These are phyloP conservation scores for Sebastes dallii DNA, from an alignment of 2,797 vertebrate species.

Conservation along the genomic window DNA sequence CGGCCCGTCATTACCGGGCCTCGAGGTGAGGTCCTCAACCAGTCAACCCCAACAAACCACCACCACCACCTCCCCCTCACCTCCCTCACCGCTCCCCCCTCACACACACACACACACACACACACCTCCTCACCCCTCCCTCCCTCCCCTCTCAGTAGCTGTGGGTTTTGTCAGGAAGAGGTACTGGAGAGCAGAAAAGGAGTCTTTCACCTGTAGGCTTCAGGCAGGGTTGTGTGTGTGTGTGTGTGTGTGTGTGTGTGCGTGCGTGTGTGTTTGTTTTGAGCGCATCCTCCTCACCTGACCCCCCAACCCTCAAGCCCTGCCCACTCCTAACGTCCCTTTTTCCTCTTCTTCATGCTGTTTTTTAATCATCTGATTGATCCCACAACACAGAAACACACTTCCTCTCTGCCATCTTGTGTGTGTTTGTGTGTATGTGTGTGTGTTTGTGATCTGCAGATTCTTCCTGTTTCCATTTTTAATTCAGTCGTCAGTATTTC, in stretches of 20 bases:
- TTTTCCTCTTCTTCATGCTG: neutral
- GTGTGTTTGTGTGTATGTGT: neutral
- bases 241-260: neutral
- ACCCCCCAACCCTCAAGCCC: neutral
- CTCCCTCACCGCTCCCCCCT: neutral
- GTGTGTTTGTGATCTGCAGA: neutral
- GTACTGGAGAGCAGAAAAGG: constrained; percentile 4
- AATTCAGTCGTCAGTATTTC: neutral
- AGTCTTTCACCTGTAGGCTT: constrained; percentile 25
- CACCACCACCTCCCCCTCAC: constrained; percentile 7
- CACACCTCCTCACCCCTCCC: constrained; percentile 44
- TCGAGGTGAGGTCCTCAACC: constrained; percentile 91
- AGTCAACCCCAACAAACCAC: constrained; percentile 28
- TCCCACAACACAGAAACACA: neutral
- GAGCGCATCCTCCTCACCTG: neutral
- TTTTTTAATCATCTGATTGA: neutral
- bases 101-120: neutral
- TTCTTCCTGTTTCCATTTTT: neutral
- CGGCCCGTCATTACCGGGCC: constrained; percentile 96
- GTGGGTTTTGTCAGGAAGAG: constrained; percentile 53
- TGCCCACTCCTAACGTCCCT: neutral
- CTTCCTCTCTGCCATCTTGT: neutral
- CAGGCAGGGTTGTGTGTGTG: constrained; percentile 38
- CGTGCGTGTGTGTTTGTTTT: constrained; percentile 22
- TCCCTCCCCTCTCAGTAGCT: constrained; percentile 33